These are phyloP conservation scores for Volucella zonaria DNA, from an alignment of 2,888 invertebrate genomes.

Conservation along the genomic window DNA sequence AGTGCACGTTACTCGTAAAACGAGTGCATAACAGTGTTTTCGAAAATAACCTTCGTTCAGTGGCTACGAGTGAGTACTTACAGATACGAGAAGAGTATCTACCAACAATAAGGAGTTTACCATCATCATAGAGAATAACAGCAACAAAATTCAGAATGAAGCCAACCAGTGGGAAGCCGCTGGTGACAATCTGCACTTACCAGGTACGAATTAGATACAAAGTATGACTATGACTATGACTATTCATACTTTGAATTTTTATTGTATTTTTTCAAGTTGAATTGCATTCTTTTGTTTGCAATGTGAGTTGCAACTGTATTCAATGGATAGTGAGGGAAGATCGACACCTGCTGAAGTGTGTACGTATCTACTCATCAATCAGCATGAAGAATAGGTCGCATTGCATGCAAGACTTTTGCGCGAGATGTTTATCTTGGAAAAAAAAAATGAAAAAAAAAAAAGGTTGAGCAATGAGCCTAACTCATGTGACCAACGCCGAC, in stretches of 20 bases:
- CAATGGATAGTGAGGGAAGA: neutral
- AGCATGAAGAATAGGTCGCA: constrained; percentile 13
- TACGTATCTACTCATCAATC: neutral
- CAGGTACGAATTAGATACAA: constrained; percentile 75
- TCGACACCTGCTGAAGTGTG: too few species aligned
- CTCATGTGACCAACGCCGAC: constrained; percentile 1
- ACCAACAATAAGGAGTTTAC: constrained; percentile 18
- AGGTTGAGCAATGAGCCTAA: constrained; percentile 31
- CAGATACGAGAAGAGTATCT: too few species aligned
- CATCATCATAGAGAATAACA: constrained; percentile 12
- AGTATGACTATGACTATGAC: too few species aligned
- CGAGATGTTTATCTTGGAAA: constrained; percentile 34
- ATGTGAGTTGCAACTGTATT: neutral
- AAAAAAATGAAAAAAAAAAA: neutral
- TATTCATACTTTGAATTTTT: neutral
- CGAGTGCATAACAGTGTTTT: constrained; percentile 24
- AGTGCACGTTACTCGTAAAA: constrained; percentile 60
- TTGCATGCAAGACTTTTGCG: constrained; percentile 34
- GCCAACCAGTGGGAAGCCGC: constrained; percentile 78
- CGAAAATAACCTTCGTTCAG: neutral
- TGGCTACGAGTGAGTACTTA: neutral
- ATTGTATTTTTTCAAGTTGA: constrained; percentile 43
- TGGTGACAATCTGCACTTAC: constrained; percentile 79
- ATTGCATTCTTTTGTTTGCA: constrained; percentile 33
- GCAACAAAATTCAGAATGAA: constrained; percentile 75